phyloP scores from a whole-genome alignment of 2,113 vertebrate genomes.

The Bujurquina vittata region DNA sequence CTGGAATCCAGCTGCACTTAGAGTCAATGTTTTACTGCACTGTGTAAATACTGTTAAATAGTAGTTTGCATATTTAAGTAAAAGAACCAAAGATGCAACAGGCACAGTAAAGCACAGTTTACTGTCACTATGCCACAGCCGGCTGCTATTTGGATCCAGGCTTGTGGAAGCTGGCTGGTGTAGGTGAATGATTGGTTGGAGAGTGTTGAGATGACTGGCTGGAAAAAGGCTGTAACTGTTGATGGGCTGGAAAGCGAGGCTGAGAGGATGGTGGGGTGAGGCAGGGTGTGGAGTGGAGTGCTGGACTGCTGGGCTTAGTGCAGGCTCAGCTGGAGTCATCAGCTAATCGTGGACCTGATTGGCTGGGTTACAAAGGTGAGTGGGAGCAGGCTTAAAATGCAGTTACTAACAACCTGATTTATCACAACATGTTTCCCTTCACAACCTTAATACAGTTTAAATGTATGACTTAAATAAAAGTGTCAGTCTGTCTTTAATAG shows the following conservation, averaged over 20 bases:
- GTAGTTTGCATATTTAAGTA: too few species aligned
- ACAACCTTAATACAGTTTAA: neutral
- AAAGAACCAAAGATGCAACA: neutral
- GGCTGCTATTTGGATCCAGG: neutral
- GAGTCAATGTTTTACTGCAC: too few species aligned
- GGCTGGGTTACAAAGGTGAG: neutral
- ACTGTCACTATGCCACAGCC: neutral
- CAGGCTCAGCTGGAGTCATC: neutral
- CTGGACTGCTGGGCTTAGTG: neutral
- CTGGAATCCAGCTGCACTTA: too few species aligned
- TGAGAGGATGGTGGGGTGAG: neutral
- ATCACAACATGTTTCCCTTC: too few species aligned
- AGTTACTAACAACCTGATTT: too few species aligned
- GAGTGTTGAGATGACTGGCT: neutral
- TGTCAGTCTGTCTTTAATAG: neutral
- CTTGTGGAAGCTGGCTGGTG: neutral
- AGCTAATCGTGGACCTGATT: neutral
- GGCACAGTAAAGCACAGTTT: rapidly evolving
- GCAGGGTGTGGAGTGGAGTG: neutral
- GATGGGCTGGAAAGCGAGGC: neutral
- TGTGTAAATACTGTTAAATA: too few species aligned
- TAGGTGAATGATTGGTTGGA: neutral
- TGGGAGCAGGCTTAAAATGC: too few species aligned
- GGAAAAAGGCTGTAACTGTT: neutral
- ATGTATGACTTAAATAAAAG: neutral